Base-by-base conservation (phyloP, 2,113 vertebrate species). In the Gadus chalcogrammus region DNA sequence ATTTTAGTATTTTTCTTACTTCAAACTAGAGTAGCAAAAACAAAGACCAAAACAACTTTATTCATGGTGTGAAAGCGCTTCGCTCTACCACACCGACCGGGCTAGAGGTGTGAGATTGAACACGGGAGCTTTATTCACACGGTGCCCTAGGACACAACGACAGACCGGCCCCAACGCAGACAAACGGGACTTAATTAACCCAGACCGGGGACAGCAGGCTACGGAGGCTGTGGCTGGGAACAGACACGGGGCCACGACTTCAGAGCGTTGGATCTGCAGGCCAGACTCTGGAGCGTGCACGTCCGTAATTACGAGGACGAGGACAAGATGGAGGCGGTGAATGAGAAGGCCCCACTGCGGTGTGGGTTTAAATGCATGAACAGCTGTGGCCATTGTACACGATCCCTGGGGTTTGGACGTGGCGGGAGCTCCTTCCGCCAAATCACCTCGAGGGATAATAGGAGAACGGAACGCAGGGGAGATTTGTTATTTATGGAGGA, bases 301-400 rank as follows among this genome's bases (percentile, higher is more conserved):
- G 77, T 77, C 74, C 15, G 69, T 86, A 89, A 92, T 86, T 86
- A 83, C 71, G 67, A 79, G 89, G 87, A 90, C 87, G 79, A 88
- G 88, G 84, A 88, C 4, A 84, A 85, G 81, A 90, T 86, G 79
- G 72, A 84, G 79, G 76, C 67, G 59, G 74, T 84, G 66, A 80
- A 81, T 81, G 72, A 86, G 88, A 86, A 84, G 82, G 31, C 31
- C 82, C 78, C 78, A 78, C 70, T 71, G 82, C 85, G 84, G 81
- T 82, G 81, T 82, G 81, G 85, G 88, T 90, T 87, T 85, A 88
- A 90, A 90, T 87, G 85, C 89, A 90, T 85, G 85, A 90, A 89
- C 86, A 90, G 88, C 89, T 88, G 84, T 83, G 85, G 80, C 80
- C 83, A 87, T 87, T 87, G 84, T 85, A 78, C 74, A 84, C 24